Evolutionary conservation across 1,140 invertebrate genomes (phyloP).

Genomic region (Mya arenaria): DNA sequence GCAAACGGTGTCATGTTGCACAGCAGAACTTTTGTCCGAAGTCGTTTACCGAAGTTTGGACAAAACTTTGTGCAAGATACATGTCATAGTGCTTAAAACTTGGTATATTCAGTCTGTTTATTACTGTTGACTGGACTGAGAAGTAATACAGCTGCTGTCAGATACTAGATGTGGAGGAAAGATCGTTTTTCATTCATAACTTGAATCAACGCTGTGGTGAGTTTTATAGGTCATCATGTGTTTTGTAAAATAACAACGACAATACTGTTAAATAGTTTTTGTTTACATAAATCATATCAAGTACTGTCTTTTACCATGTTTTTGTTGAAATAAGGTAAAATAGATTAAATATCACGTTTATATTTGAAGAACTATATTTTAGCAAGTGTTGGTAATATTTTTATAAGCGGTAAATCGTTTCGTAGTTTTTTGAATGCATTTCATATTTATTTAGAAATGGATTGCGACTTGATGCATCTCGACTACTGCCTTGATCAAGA

Average conservation of each 20-base stretch:
- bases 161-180: background rate
- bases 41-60: constrained; percentile 52
- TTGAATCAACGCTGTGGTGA: background rate
- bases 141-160: background rate
- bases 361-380: background rate
- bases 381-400: background rate
- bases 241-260: no score
- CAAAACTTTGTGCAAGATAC: constrained; percentile 26
- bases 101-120: background rate
- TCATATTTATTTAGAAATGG: constrained; percentile 31
- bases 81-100: no score
- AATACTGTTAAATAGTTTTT: no score
- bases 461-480: constrained; percentile 32
- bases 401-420: no score
- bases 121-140: background rate
- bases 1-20: background rate
- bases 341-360: background rate
- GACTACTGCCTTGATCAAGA: constrained; percentile 43
- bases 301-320: background rate
- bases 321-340: no score
- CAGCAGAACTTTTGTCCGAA: constrained; percentile 45
- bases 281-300: no score
- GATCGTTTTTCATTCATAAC: background rate
- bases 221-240: background rate
- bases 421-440: no score